phyloP scores from a whole-genome alignment of 2,113 vertebrate genomes.

The Globicephala melas region DNA sequence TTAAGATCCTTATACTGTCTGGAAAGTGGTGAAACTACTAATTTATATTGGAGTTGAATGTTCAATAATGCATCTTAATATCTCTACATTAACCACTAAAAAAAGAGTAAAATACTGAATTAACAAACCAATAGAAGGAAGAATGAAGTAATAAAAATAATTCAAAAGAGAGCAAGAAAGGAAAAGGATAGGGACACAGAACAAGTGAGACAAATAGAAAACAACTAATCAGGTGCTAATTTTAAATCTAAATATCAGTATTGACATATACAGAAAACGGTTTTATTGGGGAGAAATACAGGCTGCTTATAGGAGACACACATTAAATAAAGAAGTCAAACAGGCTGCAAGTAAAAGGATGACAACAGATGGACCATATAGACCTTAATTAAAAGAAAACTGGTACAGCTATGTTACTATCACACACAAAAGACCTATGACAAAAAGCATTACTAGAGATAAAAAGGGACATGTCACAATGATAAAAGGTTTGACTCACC shows the following conservation, averaged over 20 bases:
- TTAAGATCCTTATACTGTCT: background rate
- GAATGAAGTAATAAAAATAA: constrained; percentile 13
- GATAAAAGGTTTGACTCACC: background rate
- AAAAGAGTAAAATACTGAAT: background rate
- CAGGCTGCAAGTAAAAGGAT: background rate
- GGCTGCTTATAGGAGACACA: background rate
- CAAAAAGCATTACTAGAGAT: background rate
- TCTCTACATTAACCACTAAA: background rate
- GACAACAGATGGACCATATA: background rate
- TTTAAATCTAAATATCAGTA: constrained; percentile 6
- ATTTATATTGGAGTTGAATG: background rate
- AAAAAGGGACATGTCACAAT: background rate
- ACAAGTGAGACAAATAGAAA: background rate
- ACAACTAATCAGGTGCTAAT: background rate
- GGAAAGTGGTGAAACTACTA: background rate
- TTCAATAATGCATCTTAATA: background rate
- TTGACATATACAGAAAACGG: background rate
- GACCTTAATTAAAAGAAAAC: constrained; percentile 29
- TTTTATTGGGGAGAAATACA: background rate
- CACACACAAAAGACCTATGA: background rate
- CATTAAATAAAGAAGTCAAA: constrained; percentile 1
- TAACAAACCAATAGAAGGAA: background rate
- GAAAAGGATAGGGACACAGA: background rate
- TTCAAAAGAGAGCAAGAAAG: background rate
- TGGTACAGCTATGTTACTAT: background rate